Evolutionary conservation across 2,113 vertebrate genomes (phyloP), one percentile per base, ranked within the genome.

Genomic region (Macrotis lagotis): DNA sequence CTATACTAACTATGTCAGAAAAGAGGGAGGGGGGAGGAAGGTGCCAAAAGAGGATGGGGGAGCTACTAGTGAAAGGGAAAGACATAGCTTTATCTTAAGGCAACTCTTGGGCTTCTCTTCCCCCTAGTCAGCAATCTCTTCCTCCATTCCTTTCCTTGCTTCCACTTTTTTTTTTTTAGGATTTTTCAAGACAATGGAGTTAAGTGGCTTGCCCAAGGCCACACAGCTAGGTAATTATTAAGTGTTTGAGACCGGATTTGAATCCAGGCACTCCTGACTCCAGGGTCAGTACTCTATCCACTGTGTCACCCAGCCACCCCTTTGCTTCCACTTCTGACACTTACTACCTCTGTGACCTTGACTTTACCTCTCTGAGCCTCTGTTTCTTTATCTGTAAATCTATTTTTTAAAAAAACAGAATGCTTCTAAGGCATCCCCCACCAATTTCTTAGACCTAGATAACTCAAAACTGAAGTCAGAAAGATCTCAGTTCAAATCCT

Each of bases 41-140:
- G 66, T 94, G 48, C 88, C 31, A 44, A 28, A 91, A 95, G 89
- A 90, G 14, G 8, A 37, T 91, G 88, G 25, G 51, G 74, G 88
- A 10, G 50, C 44, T 94, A 88, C n/a, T 90, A 48, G 24, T 91
- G 93, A 93, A 92, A 92, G 94, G 88, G 26, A 92, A 37, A 16
- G 10, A 50, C 6, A 94, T 96, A 90, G 0, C 5, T 28, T 88
- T 92, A 92, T 31, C 49, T 48, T 55, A 91, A 94, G 93, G 92
- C 89, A 90, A 97, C 25, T 94, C 92, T 31, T 53, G 28, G 48
- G 47, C n/a, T 49, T 95, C 44, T 88, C 8, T 90, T 90, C 94
- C 91, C 25, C 28, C 50, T 7, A 51, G 94, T 92, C 47, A 91
- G 16, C 53, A 89, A n/a, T 93, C 26, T 94, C 89, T 96, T 44